A percentile compares a stretch with the other conserved stretches of the same genome.
Evolutionary conservation across 1,140 invertebrate genomes (phyloP).

Genomic region (Chelonus insularis): DNA sequence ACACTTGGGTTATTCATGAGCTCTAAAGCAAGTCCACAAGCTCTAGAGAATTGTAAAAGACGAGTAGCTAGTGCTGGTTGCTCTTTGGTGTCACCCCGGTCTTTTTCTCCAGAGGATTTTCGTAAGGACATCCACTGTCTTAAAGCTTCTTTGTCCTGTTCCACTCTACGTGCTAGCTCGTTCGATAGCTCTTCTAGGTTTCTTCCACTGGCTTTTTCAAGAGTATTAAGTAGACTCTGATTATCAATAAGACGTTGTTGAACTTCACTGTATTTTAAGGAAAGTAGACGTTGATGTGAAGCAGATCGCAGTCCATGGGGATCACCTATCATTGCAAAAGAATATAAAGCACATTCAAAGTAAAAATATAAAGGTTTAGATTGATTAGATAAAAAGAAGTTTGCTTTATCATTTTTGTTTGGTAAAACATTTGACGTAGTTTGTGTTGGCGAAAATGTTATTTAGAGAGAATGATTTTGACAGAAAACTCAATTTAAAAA

Average conservation of each 20-base stretch:
- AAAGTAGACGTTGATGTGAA: slow-evolving; percentile 86
- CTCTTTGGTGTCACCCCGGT: slow-evolving; percentile 30
- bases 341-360: no score
- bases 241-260: slow-evolving; percentile 91
- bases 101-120: slow-evolving; percentile 52
- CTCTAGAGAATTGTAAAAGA: slow-evolving; percentile 81
- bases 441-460: no score
- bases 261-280: slow-evolving; percentile 77
- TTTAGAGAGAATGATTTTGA: no score
- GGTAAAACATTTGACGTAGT: no score
- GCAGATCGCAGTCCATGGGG: slow-evolving; percentile 72
- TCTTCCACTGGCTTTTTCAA: slow-evolving; percentile 66
- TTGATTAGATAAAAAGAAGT: no score
- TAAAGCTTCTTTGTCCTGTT: slow-evolving; percentile 72
- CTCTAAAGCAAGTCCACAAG: slow-evolving; percentile 76
- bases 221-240: slow-evolving; percentile 82
- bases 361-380: no score
- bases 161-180: slow-evolving; percentile 68
- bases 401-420: no score
- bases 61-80: slow-evolving; percentile 62
- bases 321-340: slow-evolving; percentile 39
- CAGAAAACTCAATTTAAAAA: no score
- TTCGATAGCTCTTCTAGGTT: slow-evolving; percentile 55
- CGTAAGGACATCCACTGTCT: slow-evolving; percentile 72
- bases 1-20: slow-evolving; percentile 64